Base-by-base conservation (phyloP, 2,888 invertebrate genomes). In the Smittia sp. region DNA sequence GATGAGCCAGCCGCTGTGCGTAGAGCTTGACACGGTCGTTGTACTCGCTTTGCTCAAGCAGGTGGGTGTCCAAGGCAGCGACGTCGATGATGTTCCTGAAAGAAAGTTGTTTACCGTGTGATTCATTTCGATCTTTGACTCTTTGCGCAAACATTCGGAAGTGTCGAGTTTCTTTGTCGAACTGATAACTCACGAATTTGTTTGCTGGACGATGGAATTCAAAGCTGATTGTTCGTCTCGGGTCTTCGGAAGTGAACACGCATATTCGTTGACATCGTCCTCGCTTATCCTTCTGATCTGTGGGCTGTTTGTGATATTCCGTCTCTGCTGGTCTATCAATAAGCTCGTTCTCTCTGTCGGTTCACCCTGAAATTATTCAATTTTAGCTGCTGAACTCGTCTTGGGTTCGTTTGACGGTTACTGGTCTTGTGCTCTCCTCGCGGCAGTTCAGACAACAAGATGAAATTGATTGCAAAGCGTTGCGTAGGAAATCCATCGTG, bases 211-310 rank as follows among this genome's bases (percentile, higher is more conserved):
- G 82, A 96, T 94, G 83, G 91, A 89, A 80, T 89, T 93, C 67
- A 96, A 86, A 0, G 94, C 95, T 78, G 92, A 94, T 84, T 95
- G 94, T 80, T 96, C 95, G 80, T 96, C 95, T 82, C 92, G 93
- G 4, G 18, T 52, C 11, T 72, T 89, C 9, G 90, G 89, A 76
- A 86, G 81, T 38, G 88, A 86, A 78, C 85, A 88, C 15, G 86
- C 84, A 81, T 87, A 87, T 75, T 87, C 86, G 77, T 84, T 85
- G 77, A 86, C 84, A 77, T 86, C 85, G 80, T 88, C 88, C 78
- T 89, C 88, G 77, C 92, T 92, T 0, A 88, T 88, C 76, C 90
- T 87, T 74, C 87, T 87, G 75, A 91, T 87, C 68, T 88, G 87
- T 78, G 90, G 88, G 76, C 39, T 66, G 65, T 27, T 32, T n/a